Conservation (phyloP, 92 coral and sea anemone species). For the Zoanthus sansibaricus region DNA sequence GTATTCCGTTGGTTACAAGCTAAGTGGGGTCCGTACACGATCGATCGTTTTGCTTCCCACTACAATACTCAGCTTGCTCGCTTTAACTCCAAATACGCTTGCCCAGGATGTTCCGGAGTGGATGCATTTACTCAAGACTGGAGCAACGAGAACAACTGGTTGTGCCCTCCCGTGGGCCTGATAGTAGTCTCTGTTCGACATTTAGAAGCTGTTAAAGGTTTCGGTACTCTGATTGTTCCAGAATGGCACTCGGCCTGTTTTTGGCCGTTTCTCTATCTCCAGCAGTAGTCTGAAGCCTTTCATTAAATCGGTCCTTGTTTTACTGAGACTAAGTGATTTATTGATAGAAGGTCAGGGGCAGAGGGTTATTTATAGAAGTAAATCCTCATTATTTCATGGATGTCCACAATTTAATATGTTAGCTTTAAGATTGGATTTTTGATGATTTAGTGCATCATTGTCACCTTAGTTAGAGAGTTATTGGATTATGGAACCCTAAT, state of each 20-base stretch:
- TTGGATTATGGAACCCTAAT: slow-evolving; percentile 6
- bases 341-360: background rate
- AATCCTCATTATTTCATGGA: slow-evolving; percentile 13
- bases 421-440: slow-evolving; percentile 17
- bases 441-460: background rate
- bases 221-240: slow-evolving; percentile 67
- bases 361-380: slow-evolving; percentile 6
- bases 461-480: slow-evolving; percentile 9
- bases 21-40: slow-evolving; percentile 71
- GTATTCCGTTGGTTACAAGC: too few species aligned
- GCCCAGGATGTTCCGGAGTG: slow-evolving; percentile 54
- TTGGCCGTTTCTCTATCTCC: slow-evolving; percentile 42
- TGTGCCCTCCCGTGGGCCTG: slow-evolving; percentile 68
- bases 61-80: slow-evolving; percentile 58
- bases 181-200: slow-evolving; percentile 51
- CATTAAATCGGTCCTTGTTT: slow-evolving; percentile 10
- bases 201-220: slow-evolving; percentile 37
- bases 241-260: slow-evolving; percentile 58
- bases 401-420: slow-evolving; percentile 14
- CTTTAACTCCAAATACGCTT: slow-evolving; percentile 63
- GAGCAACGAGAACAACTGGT: slow-evolving; percentile 64
- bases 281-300: slow-evolving; percentile 8
- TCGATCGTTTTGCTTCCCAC: slow-evolving; percentile 30
- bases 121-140: slow-evolving; percentile 68
- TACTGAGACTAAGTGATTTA: background rate